These are phyloP conservation scores for Propithecus coquereli DNA, from an alignment of 2,113 vertebrate species.

Conservation along the genomic window DNA sequence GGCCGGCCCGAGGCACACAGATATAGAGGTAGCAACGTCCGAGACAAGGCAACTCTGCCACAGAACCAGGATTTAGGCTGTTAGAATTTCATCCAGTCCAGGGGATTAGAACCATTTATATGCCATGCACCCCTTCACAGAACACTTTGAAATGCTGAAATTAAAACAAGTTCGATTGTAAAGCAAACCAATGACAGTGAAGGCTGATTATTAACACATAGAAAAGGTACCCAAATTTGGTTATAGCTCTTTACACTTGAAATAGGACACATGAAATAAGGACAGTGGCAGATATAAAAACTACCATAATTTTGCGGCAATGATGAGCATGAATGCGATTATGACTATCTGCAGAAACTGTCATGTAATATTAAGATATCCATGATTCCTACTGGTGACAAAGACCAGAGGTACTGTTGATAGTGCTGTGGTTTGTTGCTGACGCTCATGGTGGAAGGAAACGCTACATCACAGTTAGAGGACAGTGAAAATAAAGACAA, in stretches of 20 bases:
- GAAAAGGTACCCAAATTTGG: background rate
- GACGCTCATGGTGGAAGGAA: background rate
- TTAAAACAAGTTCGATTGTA: background rate
- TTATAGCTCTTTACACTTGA: background rate
- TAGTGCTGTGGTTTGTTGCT: background rate
- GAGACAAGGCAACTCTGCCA: fast-evolving
- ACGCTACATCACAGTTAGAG: background rate
- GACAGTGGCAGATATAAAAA: background rate
- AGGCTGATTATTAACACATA: background rate
- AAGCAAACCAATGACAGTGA: background rate
- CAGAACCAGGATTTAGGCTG: background rate
- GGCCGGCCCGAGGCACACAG: fast-evolving
- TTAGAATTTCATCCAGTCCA: background rate
- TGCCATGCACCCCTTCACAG: background rate
- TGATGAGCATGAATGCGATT: background rate
- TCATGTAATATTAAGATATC: background rate
- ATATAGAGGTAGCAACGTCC: fast-evolving
- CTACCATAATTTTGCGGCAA: background rate
- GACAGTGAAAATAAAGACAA: background rate
- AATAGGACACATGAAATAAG: background rate
- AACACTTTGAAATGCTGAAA: background rate
- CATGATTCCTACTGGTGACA: background rate
- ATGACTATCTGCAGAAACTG: background rate
- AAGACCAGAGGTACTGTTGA: background rate
- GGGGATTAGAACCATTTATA: background rate